Percentiles rank a stretch among this genome's conserved stretches.
Conservation (phyloP, 2,797 vertebrate species). For the Pipistrellus nathusii region DNA sequence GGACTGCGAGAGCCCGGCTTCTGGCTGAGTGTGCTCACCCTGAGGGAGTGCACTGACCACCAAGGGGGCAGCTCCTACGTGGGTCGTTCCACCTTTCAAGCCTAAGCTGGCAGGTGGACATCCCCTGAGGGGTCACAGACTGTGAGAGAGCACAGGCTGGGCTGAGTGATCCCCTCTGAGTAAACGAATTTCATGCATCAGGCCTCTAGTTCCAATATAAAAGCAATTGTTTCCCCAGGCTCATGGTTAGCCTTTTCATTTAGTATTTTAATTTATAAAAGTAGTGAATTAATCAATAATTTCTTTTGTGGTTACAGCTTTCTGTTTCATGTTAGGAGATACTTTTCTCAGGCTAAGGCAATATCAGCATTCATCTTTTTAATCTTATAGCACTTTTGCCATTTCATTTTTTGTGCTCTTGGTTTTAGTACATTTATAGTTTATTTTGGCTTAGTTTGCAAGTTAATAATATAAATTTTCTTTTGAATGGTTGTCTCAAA, state of each 20-base stretch:
- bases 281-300: neutral
- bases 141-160: no score
- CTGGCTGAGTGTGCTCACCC: no score
- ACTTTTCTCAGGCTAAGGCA: neutral
- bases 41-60: no score
- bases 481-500: neutral
- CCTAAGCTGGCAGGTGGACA: no score
- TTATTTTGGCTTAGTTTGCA: conserved; percentile 48
- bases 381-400: neutral
- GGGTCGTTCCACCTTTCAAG: no score
- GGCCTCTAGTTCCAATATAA: neutral
- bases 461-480: conserved; percentile 1
- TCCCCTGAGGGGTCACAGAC: no score
- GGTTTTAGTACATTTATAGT: conserved; percentile 8
- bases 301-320: neutral
- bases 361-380: neutral
- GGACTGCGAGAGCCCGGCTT: no score
- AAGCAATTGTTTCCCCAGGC: neutral
- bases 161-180: no score
- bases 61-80: no score
- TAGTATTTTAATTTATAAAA: conserved; percentile 46
- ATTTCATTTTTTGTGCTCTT: neutral
- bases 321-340: conserved; percentile 44
- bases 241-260: neutral
- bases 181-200: no score